A percentile compares a stretch with the other conserved stretches of the same genome.
Conservation (phyloP, 2,113 vertebrate species). For the Lipotes vexillifer region DNA sequence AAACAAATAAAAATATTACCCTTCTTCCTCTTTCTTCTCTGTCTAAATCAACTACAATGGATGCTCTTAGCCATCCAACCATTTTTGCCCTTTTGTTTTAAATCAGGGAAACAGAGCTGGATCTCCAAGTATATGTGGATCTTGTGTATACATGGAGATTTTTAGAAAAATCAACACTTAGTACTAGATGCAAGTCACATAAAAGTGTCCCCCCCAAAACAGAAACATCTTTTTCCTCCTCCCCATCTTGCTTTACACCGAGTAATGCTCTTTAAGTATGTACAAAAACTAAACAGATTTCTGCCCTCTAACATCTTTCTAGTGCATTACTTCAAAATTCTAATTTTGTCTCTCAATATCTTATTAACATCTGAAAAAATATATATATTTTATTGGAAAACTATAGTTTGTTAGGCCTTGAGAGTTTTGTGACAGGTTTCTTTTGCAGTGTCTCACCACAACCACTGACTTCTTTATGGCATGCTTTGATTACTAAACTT, state of each 20-base stretch:
- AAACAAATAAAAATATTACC: neutral
- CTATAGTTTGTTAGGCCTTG: constrained; percentile 5
- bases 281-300: neutral
- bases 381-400: constrained; percentile 9
- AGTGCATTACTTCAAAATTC: neutral
- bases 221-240: neutral
- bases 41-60: neutral
- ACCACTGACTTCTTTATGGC: neutral
- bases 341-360: neutral
- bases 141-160: neutral
- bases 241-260: neutral
- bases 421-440: constrained; percentile 35
- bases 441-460: neutral
- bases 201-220: neutral
- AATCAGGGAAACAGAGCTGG: neutral
- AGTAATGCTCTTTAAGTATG: neutral
- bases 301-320: neutral
- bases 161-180: neutral
- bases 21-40: neutral
- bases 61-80: neutral
- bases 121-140: neutral
- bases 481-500: constrained; percentile 32
- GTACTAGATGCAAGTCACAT: neutral
- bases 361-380: constrained; percentile 19
- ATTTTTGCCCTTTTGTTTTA: neutral